Evolutionary conservation across 2,888 invertebrate species (phyloP).

Genomic region (Ectemnius lituratus): DNA sequence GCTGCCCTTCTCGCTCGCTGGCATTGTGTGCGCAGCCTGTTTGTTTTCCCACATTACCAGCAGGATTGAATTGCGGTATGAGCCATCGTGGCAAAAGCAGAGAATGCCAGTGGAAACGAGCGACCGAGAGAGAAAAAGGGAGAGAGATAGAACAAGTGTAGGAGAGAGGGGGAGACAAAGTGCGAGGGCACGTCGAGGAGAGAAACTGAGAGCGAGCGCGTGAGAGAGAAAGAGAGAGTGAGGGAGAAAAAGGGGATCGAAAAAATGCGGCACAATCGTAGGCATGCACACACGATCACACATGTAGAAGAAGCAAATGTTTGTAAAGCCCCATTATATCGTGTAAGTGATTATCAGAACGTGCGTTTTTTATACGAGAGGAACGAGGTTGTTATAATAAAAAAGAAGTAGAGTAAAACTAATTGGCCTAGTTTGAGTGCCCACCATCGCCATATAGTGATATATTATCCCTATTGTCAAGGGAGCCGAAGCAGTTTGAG

Average conservation of each 20-base stretch:
- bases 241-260: conserved; percentile 8
- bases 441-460: no score
- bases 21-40: conserved; percentile 8
- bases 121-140: not conserved
- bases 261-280: conserved; percentile 18
- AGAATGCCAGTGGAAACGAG: not conserved
- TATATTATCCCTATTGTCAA: no score
- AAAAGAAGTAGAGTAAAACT: conserved; percentile 17
- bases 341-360: conserved; percentile 40
- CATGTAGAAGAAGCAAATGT: conserved; percentile 21
- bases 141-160: not conserved
- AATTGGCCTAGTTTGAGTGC: not conserved
- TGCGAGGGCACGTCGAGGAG: conserved; percentile 19
- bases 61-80: conserved; percentile 16
- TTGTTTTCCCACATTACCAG: conserved; percentile 16
- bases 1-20: conserved; percentile 2
- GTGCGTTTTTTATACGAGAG: conserved; percentile 53
- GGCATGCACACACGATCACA: conserved; percentile 2
- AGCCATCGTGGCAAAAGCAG: conserved; percentile 12
- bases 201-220: conserved; percentile 7
- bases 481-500: no score
- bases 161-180: conserved; percentile 1
- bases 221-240: not conserved
- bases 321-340: conserved; percentile 39
- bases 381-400: conserved; percentile 57